A percentile compares a stretch with the other conserved stretches of the same genome.
Conservation (phyloP, 2,888 invertebrate genomes). For the Watsonalla binaria region DNA sequence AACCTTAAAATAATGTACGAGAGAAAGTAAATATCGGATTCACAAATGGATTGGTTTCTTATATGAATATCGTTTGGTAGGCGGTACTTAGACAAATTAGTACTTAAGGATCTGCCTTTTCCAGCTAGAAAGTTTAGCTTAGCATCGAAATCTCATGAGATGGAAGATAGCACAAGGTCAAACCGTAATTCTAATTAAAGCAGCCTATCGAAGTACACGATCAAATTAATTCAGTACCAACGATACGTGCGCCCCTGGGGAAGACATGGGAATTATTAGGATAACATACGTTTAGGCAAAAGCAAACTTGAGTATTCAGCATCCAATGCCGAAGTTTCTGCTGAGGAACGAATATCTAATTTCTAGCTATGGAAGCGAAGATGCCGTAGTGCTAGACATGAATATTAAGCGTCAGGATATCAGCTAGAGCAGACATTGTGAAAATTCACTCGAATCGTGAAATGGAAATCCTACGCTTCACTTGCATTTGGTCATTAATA, state of each 20-base stretch:
- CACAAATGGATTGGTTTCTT: no score
- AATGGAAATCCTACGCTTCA: constrained; percentile 62
- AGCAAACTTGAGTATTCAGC: constrained; percentile 29
- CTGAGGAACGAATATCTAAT: constrained; percentile 57
- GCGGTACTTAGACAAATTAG: no score
- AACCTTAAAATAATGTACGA: background rate
- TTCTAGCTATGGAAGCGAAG: constrained; percentile 55
- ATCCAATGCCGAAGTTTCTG: constrained; percentile 39
- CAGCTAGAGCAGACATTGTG: constrained; percentile 57
- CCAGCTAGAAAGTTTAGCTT: background rate
- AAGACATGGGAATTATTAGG: constrained; percentile 19
- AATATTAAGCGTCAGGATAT: constrained; percentile 65
- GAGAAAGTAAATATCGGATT: no score
- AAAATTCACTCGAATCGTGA: constrained; percentile 56
- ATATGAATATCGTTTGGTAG: no score
- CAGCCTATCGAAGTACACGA: background rate
- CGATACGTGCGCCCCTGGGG: constrained; percentile 4
- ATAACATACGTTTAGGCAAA: constrained; percentile 15
- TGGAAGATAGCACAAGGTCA: background rate
- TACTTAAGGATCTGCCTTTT: no score
- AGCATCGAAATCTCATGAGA: background rate
- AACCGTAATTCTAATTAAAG: background rate
- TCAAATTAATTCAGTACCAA: constrained; percentile 1
- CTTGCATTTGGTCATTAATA: constrained; percentile 62
- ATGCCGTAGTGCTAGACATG: constrained; percentile 48